These are phyloP conservation scores for Stratiolaelaps scimitus DNA, from an alignment of 1,140 invertebrate genomes.

Conservation along the genomic window DNA sequence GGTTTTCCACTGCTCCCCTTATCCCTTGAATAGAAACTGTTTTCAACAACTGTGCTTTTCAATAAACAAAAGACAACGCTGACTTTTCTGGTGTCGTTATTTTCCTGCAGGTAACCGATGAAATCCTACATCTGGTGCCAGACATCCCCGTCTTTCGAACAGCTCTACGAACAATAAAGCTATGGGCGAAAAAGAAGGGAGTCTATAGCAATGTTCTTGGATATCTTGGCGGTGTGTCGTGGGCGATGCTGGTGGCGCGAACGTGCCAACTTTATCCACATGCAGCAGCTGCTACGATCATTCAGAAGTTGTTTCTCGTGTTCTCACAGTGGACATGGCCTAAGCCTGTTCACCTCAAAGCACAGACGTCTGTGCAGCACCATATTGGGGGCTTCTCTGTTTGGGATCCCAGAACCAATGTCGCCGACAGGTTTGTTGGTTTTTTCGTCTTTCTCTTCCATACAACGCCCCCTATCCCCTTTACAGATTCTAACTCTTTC, in stretches of 20 bases:
- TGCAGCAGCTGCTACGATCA: slow-evolving; percentile 78
- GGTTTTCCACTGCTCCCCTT: too few relatives aligned
- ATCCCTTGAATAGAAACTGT: too few relatives aligned
- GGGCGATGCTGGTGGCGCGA: slow-evolving; percentile 96
- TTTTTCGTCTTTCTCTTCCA: neutral
- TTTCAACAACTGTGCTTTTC: too few relatives aligned
- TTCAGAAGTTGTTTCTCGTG: slow-evolving; percentile 96
- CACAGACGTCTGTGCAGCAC: slow-evolving; percentile 58
- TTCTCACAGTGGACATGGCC: slow-evolving; percentile 98
- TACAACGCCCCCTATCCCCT: too few relatives aligned
- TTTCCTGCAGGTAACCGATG: slow-evolving; percentile 68
- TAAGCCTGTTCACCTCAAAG: slow-evolving; percentile 85
- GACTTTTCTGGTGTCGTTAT: slow-evolving; percentile 56
- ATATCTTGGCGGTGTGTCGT: slow-evolving; percentile 95
- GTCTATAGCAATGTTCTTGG: slow-evolving; percentile 97
- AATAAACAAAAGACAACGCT: neutral
- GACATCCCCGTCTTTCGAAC: slow-evolving; percentile 86
- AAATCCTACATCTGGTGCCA: slow-evolving; percentile 88
- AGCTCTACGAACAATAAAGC: slow-evolving; percentile 83
- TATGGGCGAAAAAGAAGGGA: slow-evolving; percentile 96
- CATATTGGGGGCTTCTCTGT: slow-evolving; percentile 71
- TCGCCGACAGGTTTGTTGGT: slow-evolving; percentile 18
- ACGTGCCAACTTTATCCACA: slow-evolving; percentile 98
- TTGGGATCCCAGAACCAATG: slow-evolving; percentile 66
- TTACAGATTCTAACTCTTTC: slow-evolving; percentile 10